Conservation (phyloP, 2,113 vertebrate genomes). For the Stigmatopora argus region DNA sequence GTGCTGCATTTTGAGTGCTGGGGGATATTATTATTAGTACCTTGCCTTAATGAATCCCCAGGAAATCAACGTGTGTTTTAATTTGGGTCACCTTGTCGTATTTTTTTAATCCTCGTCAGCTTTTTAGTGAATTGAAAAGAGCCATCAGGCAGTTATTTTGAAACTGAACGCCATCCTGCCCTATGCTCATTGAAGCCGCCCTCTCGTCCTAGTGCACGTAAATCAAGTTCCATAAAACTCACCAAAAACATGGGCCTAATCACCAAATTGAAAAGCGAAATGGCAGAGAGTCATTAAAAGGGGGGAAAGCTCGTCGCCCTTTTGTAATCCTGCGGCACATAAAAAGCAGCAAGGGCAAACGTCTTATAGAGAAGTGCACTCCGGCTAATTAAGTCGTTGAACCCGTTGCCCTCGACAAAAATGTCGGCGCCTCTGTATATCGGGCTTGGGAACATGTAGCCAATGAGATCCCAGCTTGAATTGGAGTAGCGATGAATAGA, state of each 20-base stretch:
- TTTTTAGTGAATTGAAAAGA: conserved; percentile 32
- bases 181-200: conserved; percentile 31
- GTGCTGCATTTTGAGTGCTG: background rate
- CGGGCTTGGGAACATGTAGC: background rate
- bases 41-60: background rate
- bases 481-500: background rate
- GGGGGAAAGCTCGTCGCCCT: conserved; percentile 24
- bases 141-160: conserved; percentile 4
- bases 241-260: conserved; percentile 54
- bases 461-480: conserved; percentile 41
- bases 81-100: conserved; percentile 41
- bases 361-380: conserved; percentile 54
- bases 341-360: conserved; percentile 48
- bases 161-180: conserved; percentile 21
- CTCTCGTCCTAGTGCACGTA: conserved; percentile 23
- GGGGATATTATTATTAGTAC: background rate
- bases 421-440: conserved; percentile 34
- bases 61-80: background rate
- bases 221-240: conserved; percentile 55
- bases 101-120: background rate
- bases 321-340: conserved; percentile 52
- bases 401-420: conserved; percentile 59
- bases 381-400: conserved; percentile 63
- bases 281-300: conserved; percentile 45
- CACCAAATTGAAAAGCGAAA: conserved; percentile 58